A percentile compares a stretch with the other conserved stretches of the same genome.
Evolutionary conservation across 2,888 invertebrate genomes (phyloP).

Genomic region (Mellilla xanthometata): DNA sequence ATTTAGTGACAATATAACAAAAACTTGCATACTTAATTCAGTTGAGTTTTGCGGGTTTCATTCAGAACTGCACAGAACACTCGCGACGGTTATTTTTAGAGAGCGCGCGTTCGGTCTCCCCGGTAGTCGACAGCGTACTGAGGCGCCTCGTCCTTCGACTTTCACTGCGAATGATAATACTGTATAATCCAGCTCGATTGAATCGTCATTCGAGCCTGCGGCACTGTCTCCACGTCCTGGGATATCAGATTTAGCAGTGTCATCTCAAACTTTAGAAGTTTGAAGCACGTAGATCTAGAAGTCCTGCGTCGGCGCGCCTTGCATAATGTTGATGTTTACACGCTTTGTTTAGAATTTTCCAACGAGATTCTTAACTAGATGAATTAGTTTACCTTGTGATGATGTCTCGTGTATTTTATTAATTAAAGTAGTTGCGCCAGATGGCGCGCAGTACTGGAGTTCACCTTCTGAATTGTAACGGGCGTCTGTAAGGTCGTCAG

Average conservation of each 20-base stretch:
- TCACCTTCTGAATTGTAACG: constrained; percentile 13
- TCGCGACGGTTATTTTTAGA: constrained; percentile 19
- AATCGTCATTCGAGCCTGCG: constrained; percentile 15
- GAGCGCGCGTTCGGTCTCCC: constrained; percentile 29
- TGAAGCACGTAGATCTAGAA: constrained; percentile 10
- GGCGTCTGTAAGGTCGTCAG: constrained; percentile 1
- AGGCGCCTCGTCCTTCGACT: constrained; percentile 68
- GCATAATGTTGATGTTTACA: constrained; percentile 38
- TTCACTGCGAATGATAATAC: constrained; percentile 66
- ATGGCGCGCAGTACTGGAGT: constrained; percentile 16
- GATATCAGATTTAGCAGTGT: constrained; percentile 12
- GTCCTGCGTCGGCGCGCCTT: constrained; percentile 34
- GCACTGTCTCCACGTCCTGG: constrained; percentile 17
- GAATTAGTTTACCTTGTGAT: constrained; percentile 41
- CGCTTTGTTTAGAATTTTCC: constrained; percentile 46
- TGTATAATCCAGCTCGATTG: constrained; percentile 38
- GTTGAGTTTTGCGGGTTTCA: constrained; percentile 41
- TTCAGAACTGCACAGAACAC: constrained; percentile 29
- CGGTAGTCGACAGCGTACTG: constrained; percentile 56
- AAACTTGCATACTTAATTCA: constrained; percentile 71
- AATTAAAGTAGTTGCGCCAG: constrained; percentile 19
- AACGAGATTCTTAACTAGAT: constrained; percentile 40
- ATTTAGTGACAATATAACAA: constrained; percentile 43
- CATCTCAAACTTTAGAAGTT: constrained; percentile 15
- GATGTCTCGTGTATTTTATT: constrained; percentile 23